Evolutionary conservation across 1,140 invertebrate genomes (phyloP), one percentile per base, ranked within the genome.

Genomic region (Zelostemma sp.): DNA sequence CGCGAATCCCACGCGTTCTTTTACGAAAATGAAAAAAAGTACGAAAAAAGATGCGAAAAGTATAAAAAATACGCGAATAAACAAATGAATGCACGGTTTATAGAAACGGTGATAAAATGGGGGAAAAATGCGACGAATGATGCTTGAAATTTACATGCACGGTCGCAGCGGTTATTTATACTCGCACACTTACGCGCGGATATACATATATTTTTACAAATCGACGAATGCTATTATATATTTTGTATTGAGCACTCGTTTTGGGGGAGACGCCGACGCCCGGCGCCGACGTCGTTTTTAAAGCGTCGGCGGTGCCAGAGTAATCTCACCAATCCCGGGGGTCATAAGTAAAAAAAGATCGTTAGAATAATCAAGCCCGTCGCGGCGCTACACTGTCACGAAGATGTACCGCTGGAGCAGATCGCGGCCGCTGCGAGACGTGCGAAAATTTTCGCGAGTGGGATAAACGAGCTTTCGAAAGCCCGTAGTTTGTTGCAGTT

Each of bases 211-310:
- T 65, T 82, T 84, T 43, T 83, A 80, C 73, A 81, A 83, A 83
- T 82, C 81, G 80, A 83, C 80, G 80, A 82, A 82, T 83, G 80
- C 80, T 83, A 83, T 83, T 83, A 82, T 82, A 83, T 82, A 82
- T 82, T 83, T 83, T 81, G 79, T 81, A 83, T 82, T 78, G 80
- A 82, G 80, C 79, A 83, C 76, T 82, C 80, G 78, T 80, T 79
- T 80, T 73, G 78, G 75, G 76, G 71, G 74, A 72, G 76, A 83
- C 81, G 80, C 79, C 81, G 80, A 81, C 81, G 81, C 80, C 79
- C 77, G 81, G 78, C 78, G 80, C 78, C 80, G 78, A 80, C 80
- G 80, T 80, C 75, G 74, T 79, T 80, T 81, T 79, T 75, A 79
- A 79, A 77, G 80, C 80, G 75, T 79, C 74, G 78, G 75, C 73